A percentile compares a stretch with the other conserved stretches of the same genome.
Evolutionary conservation across 2,888 invertebrate genomes (phyloP).

Genomic region (Digitonthophagus gazella): DNA sequence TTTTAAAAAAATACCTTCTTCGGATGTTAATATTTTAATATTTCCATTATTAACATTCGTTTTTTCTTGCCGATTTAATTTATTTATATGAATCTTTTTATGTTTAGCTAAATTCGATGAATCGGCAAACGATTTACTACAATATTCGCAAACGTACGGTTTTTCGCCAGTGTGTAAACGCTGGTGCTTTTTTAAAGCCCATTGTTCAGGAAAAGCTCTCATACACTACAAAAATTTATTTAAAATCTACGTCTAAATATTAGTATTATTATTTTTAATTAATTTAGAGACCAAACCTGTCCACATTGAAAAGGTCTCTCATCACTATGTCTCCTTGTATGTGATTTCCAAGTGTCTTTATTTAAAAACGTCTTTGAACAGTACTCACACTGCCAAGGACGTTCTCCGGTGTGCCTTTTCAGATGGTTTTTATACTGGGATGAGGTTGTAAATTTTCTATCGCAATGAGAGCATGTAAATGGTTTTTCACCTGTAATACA

Average conservation of each 20-base stretch:
- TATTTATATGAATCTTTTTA: slow-evolving; percentile 49
- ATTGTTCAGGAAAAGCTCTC: slow-evolving; percentile 64
- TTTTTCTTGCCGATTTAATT: slow-evolving; percentile 16
- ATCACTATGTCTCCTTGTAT: slow-evolving; percentile 64
- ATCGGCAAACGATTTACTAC: slow-evolving; percentile 73
- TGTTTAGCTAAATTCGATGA: slow-evolving; percentile 73
- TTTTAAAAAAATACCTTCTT: slow-evolving; percentile 25
- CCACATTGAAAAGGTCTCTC: slow-evolving; percentile 65
- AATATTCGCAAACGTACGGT: slow-evolving; percentile 69
- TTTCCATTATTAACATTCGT: slow-evolving; percentile 23
- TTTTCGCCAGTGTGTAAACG: slow-evolving; percentile 66
- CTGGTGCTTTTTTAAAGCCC: slow-evolving; percentile 64
- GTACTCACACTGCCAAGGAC: slow-evolving; percentile 60
- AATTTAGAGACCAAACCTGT: slow-evolving; percentile 45
- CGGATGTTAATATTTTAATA: slow-evolving; percentile 31
- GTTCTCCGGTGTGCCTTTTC: slow-evolving; percentile 60
- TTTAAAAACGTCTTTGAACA: slow-evolving; percentile 61
- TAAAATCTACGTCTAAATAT: slow-evolving; percentile 1
- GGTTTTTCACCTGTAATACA: slow-evolving; percentile 65
- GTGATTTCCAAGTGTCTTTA: slow-evolving; percentile 63
- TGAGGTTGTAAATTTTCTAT: slow-evolving; percentile 69
- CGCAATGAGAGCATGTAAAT: slow-evolving; percentile 66
- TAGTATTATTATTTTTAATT: too few species aligned
- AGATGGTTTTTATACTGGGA: slow-evolving; percentile 69
- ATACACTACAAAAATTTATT: slow-evolving; percentile 47